Conservation (phyloP, 2,113 vertebrate genomes). For the Rallus limicola region DNA sequence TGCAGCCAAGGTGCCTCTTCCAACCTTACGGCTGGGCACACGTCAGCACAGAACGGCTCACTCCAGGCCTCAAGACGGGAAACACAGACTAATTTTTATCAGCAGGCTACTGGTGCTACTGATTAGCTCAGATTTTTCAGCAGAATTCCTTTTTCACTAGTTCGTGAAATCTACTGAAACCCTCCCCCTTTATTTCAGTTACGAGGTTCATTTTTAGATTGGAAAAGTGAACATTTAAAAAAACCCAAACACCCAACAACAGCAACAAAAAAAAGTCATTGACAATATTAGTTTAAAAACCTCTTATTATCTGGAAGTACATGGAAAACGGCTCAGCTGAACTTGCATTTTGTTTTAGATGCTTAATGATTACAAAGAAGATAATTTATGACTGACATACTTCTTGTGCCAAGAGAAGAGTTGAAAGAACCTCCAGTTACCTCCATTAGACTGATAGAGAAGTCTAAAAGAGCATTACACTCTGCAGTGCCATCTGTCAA, state of each 20-base stretch:
- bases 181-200: not conserved
- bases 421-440: constrained; percentile 86
- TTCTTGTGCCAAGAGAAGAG: constrained; percentile 86
- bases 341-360: constrained; percentile 79
- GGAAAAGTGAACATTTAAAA: constrained; percentile 12
- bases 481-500: constrained; percentile 88
- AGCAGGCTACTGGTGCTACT: constrained; percentile 21
- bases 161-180: constrained; percentile 16
- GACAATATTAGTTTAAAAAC: constrained; percentile 63
- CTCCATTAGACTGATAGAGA: constrained; percentile 88
- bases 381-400: constrained; percentile 87
- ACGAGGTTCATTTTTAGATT: not conserved
- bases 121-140: constrained; percentile 15
- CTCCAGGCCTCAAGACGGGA: not conserved
- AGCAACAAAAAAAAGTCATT: constrained; percentile 2
- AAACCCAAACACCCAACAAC: not conserved
- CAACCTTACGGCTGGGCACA: not conserved
- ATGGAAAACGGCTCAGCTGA: constrained; percentile 72
- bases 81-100: constrained; percentile 29
- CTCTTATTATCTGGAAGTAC: constrained; percentile 66
- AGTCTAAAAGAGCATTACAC: constrained; percentile 83
- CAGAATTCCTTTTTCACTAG: constrained; percentile 45
- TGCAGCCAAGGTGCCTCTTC: constrained; percentile 44
- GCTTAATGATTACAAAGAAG: constrained; percentile 83
- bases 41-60: constrained; percentile 9